Base-by-base conservation (phyloP, 2,888 invertebrate species). In the Fragum sueziense region DNA sequence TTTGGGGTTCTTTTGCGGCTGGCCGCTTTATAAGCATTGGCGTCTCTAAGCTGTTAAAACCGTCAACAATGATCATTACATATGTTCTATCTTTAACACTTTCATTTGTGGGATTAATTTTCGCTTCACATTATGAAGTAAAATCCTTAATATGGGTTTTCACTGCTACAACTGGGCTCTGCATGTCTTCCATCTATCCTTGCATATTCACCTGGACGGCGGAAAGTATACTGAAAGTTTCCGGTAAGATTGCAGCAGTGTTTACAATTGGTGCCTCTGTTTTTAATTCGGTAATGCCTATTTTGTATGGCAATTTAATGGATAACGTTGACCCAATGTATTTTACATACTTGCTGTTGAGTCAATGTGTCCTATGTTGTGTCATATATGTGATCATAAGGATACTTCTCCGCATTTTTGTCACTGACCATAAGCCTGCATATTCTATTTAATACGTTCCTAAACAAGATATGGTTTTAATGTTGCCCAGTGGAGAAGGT, bases 51-150 rank as follows among this genome's bases (percentile, higher is more conserved):
- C 87, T 90, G 51, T 84, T 93, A 29, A 89, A 85, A 34, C 92
- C 93, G 1, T 87, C 90, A 2, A 84, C 88, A n/a, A 90, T 94
- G 88, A 81, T 94, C 22, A 78, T 90, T 9, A 76, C 86, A 2
- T 92, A 93, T 34, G 68, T 71, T 22, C 47, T 73, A 9, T 25
- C 85, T 14, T 69, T 87, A 22, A 75, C 85, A 20, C 33, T 81
- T 9, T 67, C 84, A 14, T 84, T 88, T 61, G 62, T 79, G n/a
- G 85, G 83, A 9, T 76, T 88, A n/a, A 71, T 83, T 20, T 34
- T 88, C 11, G 80, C 72, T 7, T 76, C 82, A 7, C 33, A 74
- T 31, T 76, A 68, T 14, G 52, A 52, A 0, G 71, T 78, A 11
- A 72, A 62, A n/a, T 59, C 51, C 20, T 62, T 83, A 9, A 77